Evolutionary conservation across 1,140 invertebrate species (phyloP).

Genomic region (Maconellicoccus hirsutus): DNA sequence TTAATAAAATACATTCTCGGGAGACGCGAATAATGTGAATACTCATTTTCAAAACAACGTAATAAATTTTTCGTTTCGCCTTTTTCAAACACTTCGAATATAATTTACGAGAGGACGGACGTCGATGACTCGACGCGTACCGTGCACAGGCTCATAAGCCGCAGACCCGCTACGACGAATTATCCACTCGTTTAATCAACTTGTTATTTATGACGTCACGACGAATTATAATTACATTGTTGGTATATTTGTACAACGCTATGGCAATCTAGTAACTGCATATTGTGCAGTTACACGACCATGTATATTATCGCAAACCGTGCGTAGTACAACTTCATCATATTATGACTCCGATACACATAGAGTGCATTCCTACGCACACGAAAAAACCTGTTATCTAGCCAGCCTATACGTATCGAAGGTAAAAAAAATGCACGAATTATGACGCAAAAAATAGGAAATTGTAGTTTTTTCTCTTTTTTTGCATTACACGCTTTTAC

Average conservation of each 20-base stretch:
- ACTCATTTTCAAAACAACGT: not conserved
- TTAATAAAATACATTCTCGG: slow-evolving; percentile 3
- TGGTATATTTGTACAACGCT: no score
- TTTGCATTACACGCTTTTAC: not conserved
- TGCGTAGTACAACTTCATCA: not conserved
- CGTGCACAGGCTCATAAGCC: no score
- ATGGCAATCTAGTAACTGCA: not conserved
- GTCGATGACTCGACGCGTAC: no score
- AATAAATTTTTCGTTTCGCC: not conserved
- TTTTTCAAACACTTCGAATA: not conserved
- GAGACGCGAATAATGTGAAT: not conserved
- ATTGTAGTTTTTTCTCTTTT: not conserved
- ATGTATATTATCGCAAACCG: not conserved
- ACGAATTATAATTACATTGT: no score
- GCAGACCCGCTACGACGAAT: no score
- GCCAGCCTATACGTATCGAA: not conserved
- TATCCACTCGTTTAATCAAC: no score
- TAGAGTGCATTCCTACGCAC: not conserved
- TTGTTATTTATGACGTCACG: no score
- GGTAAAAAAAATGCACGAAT: not conserved
- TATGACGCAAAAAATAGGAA: not conserved
- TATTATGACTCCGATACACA: not conserved
- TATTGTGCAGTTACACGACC: not conserved
- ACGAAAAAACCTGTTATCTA: not conserved
- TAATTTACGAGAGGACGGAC: no score